Conservation (phyloP, 2,113 vertebrate species). For the Pangasianodon hypophthalmus region DNA sequence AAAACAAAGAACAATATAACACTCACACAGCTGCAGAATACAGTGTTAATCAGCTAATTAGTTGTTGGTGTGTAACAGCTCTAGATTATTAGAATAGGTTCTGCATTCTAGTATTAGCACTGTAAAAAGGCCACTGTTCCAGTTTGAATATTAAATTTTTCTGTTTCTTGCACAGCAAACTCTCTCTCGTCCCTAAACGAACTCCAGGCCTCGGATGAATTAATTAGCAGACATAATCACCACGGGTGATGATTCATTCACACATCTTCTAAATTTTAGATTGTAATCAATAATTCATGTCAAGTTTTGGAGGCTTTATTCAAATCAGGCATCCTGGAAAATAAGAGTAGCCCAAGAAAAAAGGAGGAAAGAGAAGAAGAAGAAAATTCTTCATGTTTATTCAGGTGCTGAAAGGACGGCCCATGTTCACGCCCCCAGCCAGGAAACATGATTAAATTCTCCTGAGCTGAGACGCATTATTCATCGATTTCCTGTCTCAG, state of each 20-base stretch:
- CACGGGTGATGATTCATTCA: conserved; percentile 7
- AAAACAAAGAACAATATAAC: too few relatives aligned
- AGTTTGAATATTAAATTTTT: neutral
- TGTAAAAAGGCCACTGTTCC: neutral
- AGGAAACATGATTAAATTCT: neutral
- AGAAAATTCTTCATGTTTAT: neutral
- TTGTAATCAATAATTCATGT: conserved; percentile 32
- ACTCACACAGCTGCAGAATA: too few relatives aligned
- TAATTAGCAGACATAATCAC: conserved; percentile 15
- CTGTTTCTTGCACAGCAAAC: neutral
- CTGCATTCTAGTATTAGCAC: too few relatives aligned
- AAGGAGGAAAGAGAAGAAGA: neutral
- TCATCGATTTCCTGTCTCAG: neutral
- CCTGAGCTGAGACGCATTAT: neutral
- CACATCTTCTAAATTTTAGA: conserved; percentile 1
- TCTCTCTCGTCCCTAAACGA: neutral
- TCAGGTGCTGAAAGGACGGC: neutral
- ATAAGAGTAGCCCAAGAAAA: neutral
- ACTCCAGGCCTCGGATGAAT: neutral
- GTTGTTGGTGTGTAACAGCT: too few relatives aligned
- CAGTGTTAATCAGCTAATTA: too few relatives aligned
- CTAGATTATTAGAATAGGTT: too few relatives aligned
- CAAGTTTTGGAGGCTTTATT: conserved; percentile 17
- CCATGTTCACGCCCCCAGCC: neutral
- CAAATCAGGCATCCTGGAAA: neutral